A percentile compares a stretch with the other conserved stretches of the same genome.
Evolutionary conservation across 2,888 invertebrate species (phyloP).

Genomic region (Lutraria lutraria): DNA sequence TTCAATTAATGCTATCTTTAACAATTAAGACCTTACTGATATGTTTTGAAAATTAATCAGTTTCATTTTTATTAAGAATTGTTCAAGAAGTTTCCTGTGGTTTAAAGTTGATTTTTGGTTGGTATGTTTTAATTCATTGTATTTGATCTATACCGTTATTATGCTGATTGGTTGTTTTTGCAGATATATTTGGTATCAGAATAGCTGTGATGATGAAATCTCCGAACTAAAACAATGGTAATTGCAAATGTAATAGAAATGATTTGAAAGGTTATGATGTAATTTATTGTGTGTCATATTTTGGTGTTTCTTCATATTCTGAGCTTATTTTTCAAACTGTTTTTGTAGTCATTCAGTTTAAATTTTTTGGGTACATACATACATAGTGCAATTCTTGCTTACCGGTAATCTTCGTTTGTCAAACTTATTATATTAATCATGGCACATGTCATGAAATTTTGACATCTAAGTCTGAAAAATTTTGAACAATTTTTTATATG

Average conservation of each 20-base stretch:
- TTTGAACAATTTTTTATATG: too few species aligned
- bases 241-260: constrained; percentile 11
- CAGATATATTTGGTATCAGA: constrained; percentile 31
- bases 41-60: background rate
- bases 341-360: background rate
- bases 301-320: background rate
- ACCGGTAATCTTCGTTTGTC: too few species aligned
- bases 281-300: background rate
- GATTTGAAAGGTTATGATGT: background rate
- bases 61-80: too few species aligned
- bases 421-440: too few species aligned
- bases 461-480: too few species aligned
- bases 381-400: too few species aligned
- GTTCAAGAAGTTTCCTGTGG: background rate
- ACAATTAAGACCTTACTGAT: background rate
- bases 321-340: background rate
- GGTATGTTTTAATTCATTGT: background rate
- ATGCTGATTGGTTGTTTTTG: constrained; percentile 31
- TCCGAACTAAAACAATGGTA: background rate
- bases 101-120: background rate
- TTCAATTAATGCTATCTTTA: background rate
- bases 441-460: too few species aligned
- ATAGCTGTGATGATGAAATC: constrained; percentile 5
- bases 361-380: too few species aligned
- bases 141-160: background rate